Evolutionary conservation across 2,888 invertebrate genomes (phyloP).

Genomic region (Silvanus unidentatus): DNA sequence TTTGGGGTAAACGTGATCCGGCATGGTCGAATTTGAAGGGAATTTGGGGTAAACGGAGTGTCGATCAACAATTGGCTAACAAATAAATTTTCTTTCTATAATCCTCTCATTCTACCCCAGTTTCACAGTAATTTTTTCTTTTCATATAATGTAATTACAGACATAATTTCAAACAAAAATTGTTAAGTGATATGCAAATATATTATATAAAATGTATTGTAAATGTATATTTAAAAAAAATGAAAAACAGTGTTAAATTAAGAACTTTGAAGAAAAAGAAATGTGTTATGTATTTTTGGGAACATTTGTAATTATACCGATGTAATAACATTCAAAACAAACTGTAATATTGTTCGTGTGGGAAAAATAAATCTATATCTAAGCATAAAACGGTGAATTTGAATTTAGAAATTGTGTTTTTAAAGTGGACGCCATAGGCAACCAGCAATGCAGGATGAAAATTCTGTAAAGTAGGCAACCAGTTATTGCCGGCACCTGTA

Average conservation of each 20-base stretch:
- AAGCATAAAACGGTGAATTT: background rate
- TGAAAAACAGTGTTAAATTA: slow-evolving; percentile 23
- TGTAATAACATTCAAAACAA: background rate
- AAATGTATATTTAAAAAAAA: too few species aligned
- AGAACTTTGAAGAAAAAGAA: slow-evolving; percentile 22
- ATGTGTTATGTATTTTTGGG: slow-evolving; percentile 37
- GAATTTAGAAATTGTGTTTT: background rate
- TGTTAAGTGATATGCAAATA: slow-evolving; percentile 20
- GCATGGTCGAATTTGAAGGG: slow-evolving; percentile 76
- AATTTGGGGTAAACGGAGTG: slow-evolving; percentile 69
- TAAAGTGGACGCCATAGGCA: background rate
- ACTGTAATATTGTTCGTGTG: slow-evolving; percentile 1
- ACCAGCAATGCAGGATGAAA: slow-evolving; percentile 1
- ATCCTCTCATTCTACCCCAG: too few species aligned
- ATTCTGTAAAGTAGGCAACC: background rate
- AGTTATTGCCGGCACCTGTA: background rate
- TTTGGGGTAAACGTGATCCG: slow-evolving; percentile 72
- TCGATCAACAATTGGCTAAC: slow-evolving; percentile 19
- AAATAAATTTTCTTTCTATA: slow-evolving; percentile 13
- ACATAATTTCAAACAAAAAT: slow-evolving; percentile 10
- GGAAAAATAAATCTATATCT: slow-evolving; percentile 3
- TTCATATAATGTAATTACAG: background rate
- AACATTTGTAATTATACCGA: slow-evolving; percentile 38
- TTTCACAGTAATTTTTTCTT: too few species aligned
- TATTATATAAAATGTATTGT: slow-evolving; percentile 27